Base-by-base conservation (phyloP, 2,113 vertebrate genomes). In the Antigone vipio region DNA sequence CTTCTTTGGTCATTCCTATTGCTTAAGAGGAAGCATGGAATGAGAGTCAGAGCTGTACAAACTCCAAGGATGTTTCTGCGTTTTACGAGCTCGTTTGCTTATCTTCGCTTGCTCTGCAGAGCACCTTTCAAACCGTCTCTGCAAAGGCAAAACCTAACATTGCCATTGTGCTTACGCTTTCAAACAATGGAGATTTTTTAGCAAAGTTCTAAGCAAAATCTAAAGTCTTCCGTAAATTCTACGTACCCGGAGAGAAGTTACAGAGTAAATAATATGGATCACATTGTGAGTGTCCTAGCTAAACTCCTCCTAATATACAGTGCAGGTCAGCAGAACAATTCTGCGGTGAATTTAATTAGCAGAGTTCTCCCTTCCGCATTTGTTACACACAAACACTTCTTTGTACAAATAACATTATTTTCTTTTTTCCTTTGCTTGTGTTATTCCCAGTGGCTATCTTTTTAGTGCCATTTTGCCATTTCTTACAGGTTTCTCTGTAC, bases 111-210 rank as follows among this genome's bases (percentile, higher is more conserved):
- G n/a, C 14, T 74, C 60, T 73, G 67, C 67, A 60, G 29, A 47
- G 12, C 34, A 27, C 23, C 16, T 69, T 72, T 38, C 53, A 32
- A 75, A 9, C 19, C 6, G 11, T 7, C 34, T 40, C 76, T 89
- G 47, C 35, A 40, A 26, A 76, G 27, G 2, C 62, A 73, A 85
- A 40, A 27, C 44, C 64, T 56, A 26, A 20, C 40, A 11, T 18
- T n/a, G n/a, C 1, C 59, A 30, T 18, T 0, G 0, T 38, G 29
- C 35, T 77, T 19, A 17, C 15, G 14, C 50, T 81, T 92, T 27
- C 22, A 68, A 81, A 45, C 6, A 74, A 66, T 11, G 9, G 10
- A 52, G 20, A 16, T 19, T 30, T 40, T 71, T 52, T 13, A 56
- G 32, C 15, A 13, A 60, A 44, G 2, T 63, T 81, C 27, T 86